Base-by-base conservation (phyloP, 2,888 invertebrate species). In the Mesopsocus fuscifrons region DNA sequence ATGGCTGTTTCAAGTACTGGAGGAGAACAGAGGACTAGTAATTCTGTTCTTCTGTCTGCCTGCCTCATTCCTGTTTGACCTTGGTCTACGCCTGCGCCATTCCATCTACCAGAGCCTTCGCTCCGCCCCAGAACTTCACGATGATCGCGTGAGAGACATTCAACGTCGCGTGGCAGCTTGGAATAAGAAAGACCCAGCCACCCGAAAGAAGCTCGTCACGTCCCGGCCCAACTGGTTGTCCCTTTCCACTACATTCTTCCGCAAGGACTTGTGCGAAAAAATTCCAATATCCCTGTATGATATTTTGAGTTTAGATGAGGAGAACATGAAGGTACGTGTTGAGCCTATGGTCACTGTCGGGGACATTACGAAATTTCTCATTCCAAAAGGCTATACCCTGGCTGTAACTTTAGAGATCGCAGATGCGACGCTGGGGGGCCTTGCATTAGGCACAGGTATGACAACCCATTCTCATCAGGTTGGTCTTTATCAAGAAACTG, bases 391-490 rank as follows among this genome's bases (percentile, higher is more conserved):
- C 0, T 77, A 74, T 54, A 74, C 76, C 0, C 54, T 77, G 40
- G 76, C 74, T 2, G 74, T 77, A 2, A 75, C 74, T 22, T 65
- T 77, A 40, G 77, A 77, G 57, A 66, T 77, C 41, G 71, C 66
- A 2, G 77, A 77, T 55, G 77, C 77, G 17, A 77, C 77, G 3
- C 59, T 76, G 16, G 77, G 77, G 51, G 76, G 77, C 34, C 59
- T 77, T 17, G 77, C 77, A 1, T 64, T 77, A 55, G 77, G 74
- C 11, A 71, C 72, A 1, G 77, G 77, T n/a, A 77, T 77, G 77
- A 77, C 77, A 1, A 77, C 77, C 0, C 74, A 76, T 57, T 77
- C 76, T 0, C 77, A 77, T 58, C 74, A 74, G 55, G 71, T 70
- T 0, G 77, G 77, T 15, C 63, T 77, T 18, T 77, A 73, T 59